A percentile compares a stretch with the other conserved stretches of the same genome.
phyloP scores from a whole-genome alignment of 2,113 vertebrate genomes.

The Hydrochoerus hydrochaeris region DNA sequence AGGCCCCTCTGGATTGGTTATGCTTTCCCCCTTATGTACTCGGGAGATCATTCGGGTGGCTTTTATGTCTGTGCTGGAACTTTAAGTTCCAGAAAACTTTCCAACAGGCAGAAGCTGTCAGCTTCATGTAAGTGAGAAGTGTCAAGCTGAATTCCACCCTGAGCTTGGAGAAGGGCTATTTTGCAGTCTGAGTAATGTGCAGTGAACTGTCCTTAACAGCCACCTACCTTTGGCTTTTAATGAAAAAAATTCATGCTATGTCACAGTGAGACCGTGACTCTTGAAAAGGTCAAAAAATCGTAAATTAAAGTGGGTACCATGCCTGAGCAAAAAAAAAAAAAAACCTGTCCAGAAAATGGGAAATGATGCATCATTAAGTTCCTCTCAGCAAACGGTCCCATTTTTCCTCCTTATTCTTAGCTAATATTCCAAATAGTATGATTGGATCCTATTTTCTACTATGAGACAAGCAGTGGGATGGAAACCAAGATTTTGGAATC shows the following conservation, averaged over 20 bases:
- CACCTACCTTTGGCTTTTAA: constrained; percentile 8
- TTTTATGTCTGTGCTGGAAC: not conserved
- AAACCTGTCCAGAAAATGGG: not conserved
- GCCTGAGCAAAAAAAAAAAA: not conserved
- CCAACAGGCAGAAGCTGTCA: constrained; percentile 15
- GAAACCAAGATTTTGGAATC: constrained; percentile 28
- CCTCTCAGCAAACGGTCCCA: not conserved
- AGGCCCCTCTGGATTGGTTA: not conserved
- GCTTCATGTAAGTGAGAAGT: not conserved
- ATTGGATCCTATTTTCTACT: not conserved
- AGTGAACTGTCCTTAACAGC: not conserved
- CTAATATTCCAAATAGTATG: not conserved
- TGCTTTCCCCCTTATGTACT: not conserved
- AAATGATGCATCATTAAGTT: not conserved
- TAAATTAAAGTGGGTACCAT: not conserved
- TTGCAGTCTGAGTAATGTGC: not conserved
- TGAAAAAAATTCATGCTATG: not conserved
- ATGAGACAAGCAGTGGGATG: not conserved
- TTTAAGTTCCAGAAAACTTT: constrained; percentile 27
- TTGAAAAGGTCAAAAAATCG: not conserved
- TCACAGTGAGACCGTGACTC: not conserved
- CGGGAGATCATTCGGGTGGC: not conserved
- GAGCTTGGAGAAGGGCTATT: not conserved
- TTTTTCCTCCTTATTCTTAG: not conserved
- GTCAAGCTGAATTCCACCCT: not conserved